Conservation (phyloP, 2,113 vertebrate genomes). For the Martes martes region DNA sequence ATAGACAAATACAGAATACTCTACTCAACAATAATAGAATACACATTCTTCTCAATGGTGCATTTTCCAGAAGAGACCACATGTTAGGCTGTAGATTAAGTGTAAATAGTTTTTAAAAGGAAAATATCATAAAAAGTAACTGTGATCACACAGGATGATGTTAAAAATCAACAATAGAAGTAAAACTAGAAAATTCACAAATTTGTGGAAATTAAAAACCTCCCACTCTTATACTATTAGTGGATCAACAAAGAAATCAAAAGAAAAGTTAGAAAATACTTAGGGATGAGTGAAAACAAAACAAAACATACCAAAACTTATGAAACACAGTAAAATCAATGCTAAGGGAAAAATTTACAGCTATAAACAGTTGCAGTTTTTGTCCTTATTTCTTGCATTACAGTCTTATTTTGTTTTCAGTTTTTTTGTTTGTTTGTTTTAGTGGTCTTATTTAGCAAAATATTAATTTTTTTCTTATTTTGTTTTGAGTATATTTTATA, state of each 20-base stretch:
- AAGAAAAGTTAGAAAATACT: not conserved
- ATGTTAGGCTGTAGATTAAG: not conserved
- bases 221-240: not conserved
- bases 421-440: not conserved
- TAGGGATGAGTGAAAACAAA: not conserved
- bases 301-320: not conserved
- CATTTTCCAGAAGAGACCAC: not conserved
- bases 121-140: not conserved
- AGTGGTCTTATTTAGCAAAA: not conserved
- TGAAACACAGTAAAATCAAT: not conserved
- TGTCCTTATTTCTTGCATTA: not conserved
- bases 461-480: not conserved
- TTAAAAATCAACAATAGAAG: not conserved
- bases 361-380: not conserved
- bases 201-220: not conserved
- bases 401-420: not conserved
- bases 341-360: not conserved
- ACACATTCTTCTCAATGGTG: not conserved
- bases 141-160: not conserved
- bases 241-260: not conserved
- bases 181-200: not conserved
- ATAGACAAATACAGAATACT: not conserved
- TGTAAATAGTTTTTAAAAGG: not conserved
- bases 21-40: not conserved
- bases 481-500: not conserved